These are phyloP conservation scores for Nomada goodeniana DNA, from an alignment of 2,888 invertebrate species.

Conservation along the genomic window DNA sequence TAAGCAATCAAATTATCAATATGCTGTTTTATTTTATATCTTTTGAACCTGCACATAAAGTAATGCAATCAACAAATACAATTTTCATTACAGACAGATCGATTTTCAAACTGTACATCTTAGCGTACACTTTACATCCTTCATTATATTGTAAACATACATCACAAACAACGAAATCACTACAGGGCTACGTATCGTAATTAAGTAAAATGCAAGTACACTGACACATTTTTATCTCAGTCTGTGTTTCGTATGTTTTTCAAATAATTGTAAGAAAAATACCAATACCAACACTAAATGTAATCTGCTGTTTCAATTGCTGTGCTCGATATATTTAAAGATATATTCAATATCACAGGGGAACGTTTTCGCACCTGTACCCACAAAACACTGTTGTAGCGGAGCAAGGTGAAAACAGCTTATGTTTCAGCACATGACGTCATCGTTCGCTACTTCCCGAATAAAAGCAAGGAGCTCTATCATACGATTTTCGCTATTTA, in stretches of 20 bases:
- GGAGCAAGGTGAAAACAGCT: slow-evolving; percentile 67
- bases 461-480: slow-evolving; percentile 65
- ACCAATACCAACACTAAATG: too few relatives aligned
- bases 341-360: background rate
- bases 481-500: slow-evolving; percentile 22
- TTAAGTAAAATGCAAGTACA: slow-evolving; percentile 24
- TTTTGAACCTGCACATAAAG: slow-evolving; percentile 41
- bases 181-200: background rate
- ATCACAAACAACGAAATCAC: slow-evolving; percentile 27
- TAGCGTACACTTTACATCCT: background rate
- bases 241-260: background rate
- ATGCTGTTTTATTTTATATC: slow-evolving; percentile 31
- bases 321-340: background rate
- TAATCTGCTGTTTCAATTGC: background rate
- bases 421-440: slow-evolving; percentile 77
- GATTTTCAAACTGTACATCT: background rate
- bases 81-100: background rate
- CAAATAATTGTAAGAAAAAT: background rate
- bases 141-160: slow-evolving; percentile 8
- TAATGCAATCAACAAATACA: slow-evolving; percentile 3
- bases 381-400: slow-evolving; percentile 57
- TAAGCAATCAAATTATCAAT: slow-evolving; percentile 33
- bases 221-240: slow-evolving; percentile 30
- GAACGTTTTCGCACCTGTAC: slow-evolving; percentile 56
- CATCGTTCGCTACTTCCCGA: slow-evolving; percentile 70